Conservation (phyloP, 2,797 vertebrate genomes). For the Siniperca undulata region DNA sequence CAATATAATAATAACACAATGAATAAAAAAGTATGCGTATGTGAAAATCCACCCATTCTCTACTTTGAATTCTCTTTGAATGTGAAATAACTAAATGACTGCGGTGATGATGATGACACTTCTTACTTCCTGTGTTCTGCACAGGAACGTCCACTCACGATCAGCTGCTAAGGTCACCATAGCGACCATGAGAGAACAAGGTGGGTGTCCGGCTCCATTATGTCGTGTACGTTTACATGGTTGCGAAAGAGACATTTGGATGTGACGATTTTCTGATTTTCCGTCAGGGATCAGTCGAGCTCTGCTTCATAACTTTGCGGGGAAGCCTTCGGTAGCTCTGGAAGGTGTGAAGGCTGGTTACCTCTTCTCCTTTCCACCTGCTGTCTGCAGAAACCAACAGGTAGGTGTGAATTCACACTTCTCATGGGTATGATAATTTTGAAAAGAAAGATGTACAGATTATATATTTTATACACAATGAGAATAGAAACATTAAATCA, state of each 20-base stretch:
- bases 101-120: background rate
- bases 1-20: background rate
- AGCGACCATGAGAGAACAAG: slow-evolving; percentile 76
- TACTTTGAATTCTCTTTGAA: no score
- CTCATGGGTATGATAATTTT: background rate
- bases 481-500: no score
- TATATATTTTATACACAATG: no score
- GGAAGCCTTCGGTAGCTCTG: slow-evolving; percentile 71
- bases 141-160: slow-evolving; percentile 79
- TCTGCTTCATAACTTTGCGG: slow-evolving; percentile 77
- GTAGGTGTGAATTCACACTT: background rate
- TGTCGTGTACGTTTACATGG: fast-evolving
- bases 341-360: slow-evolving; percentile 73
- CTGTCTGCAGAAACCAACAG: slow-evolving; percentile 58
- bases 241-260: background rate
- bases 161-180: slow-evolving; percentile 71
- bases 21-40: no score
- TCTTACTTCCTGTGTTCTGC: slow-evolving; percentile 9
- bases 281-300: slow-evolving; percentile 58
- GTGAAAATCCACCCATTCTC: background rate
- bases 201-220: slow-evolving; percentile 28
- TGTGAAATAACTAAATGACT: background rate
- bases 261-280: fast-evolving
- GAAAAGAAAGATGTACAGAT: background rate
- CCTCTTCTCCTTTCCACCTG: slow-evolving; percentile 74